phyloP scores from a whole-genome alignment of 2,113 vertebrate species.

The mouse (Mus musculus) region DNA sequence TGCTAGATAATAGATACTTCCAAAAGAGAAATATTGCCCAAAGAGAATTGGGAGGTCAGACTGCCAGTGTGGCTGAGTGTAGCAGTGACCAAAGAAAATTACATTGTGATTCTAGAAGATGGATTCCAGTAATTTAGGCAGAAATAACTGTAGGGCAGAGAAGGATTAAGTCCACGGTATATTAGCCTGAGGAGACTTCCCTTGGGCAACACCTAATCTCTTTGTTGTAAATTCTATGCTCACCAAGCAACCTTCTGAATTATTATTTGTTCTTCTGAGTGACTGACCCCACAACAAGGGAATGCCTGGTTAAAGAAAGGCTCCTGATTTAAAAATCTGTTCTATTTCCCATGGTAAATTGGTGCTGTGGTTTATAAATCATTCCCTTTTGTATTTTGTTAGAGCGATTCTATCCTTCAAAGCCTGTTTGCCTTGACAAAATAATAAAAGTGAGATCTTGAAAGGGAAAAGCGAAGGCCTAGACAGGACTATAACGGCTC shows the following conservation, averaged over 20 bases:
- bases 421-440: slow-evolving; percentile 58
- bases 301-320: slow-evolving; percentile 68
- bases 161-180: slow-evolving; percentile 78
- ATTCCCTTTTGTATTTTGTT: slow-evolving; percentile 72
- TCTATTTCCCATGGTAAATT: slow-evolving; percentile 76
- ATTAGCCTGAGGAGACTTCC: slow-evolving; percentile 77
- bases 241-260: slow-evolving; percentile 74
- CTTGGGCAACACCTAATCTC: slow-evolving; percentile 77
- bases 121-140: slow-evolving; percentile 81
- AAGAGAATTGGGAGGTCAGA: slow-evolving; percentile 66
- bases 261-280: slow-evolving; percentile 77
- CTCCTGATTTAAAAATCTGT: slow-evolving; percentile 72
- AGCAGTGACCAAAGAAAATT: slow-evolving; percentile 72
- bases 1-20: slow-evolving; percentile 62
- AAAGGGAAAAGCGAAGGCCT: slow-evolving; percentile 55
- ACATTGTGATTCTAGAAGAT: slow-evolving; percentile 74
- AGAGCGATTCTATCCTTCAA: slow-evolving; percentile 57
- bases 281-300: slow-evolving; percentile 65
- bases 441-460: slow-evolving; percentile 60
- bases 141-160: slow-evolving; percentile 73
- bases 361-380: slow-evolving; percentile 70
- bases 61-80: slow-evolving; percentile 37
- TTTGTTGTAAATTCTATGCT: slow-evolving; percentile 75
- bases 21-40: slow-evolving; percentile 75
- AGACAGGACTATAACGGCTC: slow-evolving; percentile 29